Evolutionary conservation across 2,113 vertebrate species (phyloP).

Genomic region (Xiphophorus hellerii): DNA sequence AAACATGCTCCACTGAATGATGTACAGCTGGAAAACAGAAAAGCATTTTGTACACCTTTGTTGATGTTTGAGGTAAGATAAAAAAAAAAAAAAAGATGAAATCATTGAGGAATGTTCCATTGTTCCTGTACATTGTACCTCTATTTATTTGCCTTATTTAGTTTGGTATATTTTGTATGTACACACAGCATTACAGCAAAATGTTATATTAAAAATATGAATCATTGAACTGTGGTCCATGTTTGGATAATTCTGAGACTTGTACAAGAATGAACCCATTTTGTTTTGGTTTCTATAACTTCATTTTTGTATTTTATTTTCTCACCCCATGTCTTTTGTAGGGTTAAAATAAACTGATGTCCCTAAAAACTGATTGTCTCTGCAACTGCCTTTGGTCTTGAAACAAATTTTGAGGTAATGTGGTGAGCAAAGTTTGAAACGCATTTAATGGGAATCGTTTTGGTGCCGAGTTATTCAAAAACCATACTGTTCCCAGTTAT

Average conservation of each 20-base stretch:
- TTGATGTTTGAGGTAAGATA: slow-evolving; percentile 74
- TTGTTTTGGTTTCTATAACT: slow-evolving; percentile 53
- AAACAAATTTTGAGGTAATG: not conserved
- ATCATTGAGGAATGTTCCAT: slow-evolving; percentile 82
- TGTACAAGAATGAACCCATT: slow-evolving; percentile 68
- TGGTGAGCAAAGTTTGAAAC: not conserved
- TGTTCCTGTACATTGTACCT: slow-evolving; percentile 88
- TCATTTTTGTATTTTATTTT: slow-evolving; percentile 62
- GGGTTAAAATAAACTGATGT: slow-evolving; percentile 81
- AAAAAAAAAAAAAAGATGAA: slow-evolving; percentile 48
- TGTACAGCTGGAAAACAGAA: slow-evolving; percentile 77
- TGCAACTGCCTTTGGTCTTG: not conserved
- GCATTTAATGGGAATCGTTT: too few relatives aligned
- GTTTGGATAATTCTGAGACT: slow-evolving; percentile 72
- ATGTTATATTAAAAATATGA: slow-evolving; percentile 78
- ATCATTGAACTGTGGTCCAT: slow-evolving; percentile 77
- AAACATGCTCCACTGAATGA: slow-evolving; percentile 75
- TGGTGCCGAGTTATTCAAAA: too few relatives aligned
- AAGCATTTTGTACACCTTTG: slow-evolving; percentile 85
- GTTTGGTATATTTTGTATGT: slow-evolving; percentile 89
- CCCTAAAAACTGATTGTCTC: slow-evolving; percentile 40
- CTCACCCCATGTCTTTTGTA: slow-evolving; percentile 78
- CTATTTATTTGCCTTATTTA: slow-evolving; percentile 94
- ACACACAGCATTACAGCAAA: slow-evolving; percentile 83
- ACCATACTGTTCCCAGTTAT: too few relatives aligned